Conservation (phyloP, 1,140 invertebrate species). For the Berghia stephanieae region DNA sequence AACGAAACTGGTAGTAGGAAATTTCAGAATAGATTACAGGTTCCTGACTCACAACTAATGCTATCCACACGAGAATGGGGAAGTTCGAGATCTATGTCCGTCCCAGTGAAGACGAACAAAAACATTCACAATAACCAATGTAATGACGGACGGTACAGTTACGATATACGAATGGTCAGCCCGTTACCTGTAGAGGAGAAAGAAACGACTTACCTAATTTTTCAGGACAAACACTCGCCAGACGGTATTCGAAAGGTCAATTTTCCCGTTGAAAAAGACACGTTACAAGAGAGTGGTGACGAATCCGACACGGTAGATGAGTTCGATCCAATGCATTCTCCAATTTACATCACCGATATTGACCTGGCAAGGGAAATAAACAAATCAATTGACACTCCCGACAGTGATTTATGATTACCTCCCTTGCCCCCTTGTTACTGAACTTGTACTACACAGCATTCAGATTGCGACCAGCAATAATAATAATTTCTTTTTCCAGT, state of each 20-base stretch:
- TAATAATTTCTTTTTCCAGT: no score
- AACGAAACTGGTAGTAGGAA: no score
- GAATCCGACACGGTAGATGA: neutral
- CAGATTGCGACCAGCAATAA: no score
- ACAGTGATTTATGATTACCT: no score
- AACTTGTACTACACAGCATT: no score
- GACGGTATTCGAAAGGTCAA: neutral
- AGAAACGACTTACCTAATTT: conserved; percentile 14
- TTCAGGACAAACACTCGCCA: neutral
- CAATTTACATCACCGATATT: conserved; percentile 19
- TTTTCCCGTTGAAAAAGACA: neutral
- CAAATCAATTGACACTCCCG: no score
- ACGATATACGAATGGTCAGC: neutral
- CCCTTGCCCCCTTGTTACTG: no score
- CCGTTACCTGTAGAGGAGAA: neutral
- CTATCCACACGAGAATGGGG: conserved; percentile 16
- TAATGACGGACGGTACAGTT: neutral
- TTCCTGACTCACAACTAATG: neutral
- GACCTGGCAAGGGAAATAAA: conserved; percentile 24
- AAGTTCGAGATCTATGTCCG: neutral
- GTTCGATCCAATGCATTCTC: neutral
- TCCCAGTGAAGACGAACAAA: neutral
- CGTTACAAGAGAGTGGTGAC: neutral
- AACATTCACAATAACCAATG: neutral
- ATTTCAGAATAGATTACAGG: neutral